These are phyloP conservation scores for Actenoides lindsayi DNA, from an alignment of 2,113 vertebrate species.

Conservation along the genomic window DNA sequence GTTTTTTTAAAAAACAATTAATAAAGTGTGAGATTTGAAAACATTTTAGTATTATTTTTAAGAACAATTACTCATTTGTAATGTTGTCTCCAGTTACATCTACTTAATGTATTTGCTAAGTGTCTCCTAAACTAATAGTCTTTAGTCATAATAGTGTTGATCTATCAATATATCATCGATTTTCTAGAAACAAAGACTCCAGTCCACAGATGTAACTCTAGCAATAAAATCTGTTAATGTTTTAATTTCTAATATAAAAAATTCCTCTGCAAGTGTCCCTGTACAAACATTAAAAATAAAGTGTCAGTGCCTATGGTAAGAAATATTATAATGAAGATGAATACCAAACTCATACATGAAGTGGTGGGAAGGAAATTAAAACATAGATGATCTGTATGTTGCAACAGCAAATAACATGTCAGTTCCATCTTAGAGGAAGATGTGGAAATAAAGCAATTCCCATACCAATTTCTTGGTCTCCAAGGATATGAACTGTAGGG, in stretches of 20 bases:
- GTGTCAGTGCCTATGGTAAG: neutral
- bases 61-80: neutral
- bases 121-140: neutral
- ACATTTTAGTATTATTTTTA: neutral
- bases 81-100: neutral
- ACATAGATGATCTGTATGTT: neutral
- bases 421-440: neutral
- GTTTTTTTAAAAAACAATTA: accelerated
- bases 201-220: neutral
- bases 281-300: neutral
- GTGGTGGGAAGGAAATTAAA: neutral
- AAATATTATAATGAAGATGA: neutral
- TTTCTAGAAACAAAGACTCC: neutral
- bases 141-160: neutral
- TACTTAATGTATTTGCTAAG: neutral
- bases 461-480: neutral
- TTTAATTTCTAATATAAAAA: neutral
- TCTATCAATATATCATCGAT: neutral
- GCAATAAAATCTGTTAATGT: neutral
- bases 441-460: neutral
- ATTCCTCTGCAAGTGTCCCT: neutral
- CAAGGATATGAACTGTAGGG: neutral
- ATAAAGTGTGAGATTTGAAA: neutral
- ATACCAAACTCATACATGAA: neutral
- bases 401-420: neutral